Evolutionary conservation across 2,888 invertebrate genomes (phyloP).

Genomic region (Linyphia triangularis): DNA sequence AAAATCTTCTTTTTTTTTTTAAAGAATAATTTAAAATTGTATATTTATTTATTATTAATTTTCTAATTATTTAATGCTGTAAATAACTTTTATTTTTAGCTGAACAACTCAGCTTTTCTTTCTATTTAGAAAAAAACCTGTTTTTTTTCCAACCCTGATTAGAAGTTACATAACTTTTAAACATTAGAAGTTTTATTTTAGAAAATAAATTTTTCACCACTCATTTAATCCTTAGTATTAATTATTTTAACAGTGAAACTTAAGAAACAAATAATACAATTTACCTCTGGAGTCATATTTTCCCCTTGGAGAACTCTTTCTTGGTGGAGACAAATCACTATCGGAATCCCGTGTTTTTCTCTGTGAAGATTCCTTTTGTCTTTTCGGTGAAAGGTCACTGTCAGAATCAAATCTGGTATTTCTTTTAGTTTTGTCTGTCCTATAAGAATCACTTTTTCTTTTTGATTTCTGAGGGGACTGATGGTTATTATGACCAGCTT

Average conservation of each 20-base stretch:
- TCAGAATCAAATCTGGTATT: constrained; percentile 78
- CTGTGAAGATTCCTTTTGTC: constrained; percentile 75
- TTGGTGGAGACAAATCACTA: constrained; percentile 77
- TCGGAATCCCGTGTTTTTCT: constrained; percentile 75
- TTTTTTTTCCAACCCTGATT: too few relatives aligned
- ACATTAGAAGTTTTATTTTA: too few relatives aligned
- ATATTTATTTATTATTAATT: too few relatives aligned
- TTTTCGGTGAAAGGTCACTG: constrained; percentile 80
- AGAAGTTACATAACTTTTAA: too few relatives aligned
- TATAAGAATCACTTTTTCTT: background rate
- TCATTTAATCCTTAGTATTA: background rate
- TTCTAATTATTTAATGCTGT: too few relatives aligned
- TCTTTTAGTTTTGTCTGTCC: background rate
- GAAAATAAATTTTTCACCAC: too few relatives aligned
- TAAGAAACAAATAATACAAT: background rate
- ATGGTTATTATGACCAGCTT: background rate
- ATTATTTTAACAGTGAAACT: background rate
- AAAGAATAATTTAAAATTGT: too few relatives aligned
- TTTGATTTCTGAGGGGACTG: background rate
- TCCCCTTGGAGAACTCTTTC: background rate
- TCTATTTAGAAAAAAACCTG: too few relatives aligned
- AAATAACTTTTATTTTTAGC: too few relatives aligned
- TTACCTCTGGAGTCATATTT: background rate
- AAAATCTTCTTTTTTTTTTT: too few relatives aligned
- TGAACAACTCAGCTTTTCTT: too few relatives aligned